Evolutionary conservation across 2,888 invertebrate genomes (phyloP).

Genomic region (Amiota minor): DNA sequence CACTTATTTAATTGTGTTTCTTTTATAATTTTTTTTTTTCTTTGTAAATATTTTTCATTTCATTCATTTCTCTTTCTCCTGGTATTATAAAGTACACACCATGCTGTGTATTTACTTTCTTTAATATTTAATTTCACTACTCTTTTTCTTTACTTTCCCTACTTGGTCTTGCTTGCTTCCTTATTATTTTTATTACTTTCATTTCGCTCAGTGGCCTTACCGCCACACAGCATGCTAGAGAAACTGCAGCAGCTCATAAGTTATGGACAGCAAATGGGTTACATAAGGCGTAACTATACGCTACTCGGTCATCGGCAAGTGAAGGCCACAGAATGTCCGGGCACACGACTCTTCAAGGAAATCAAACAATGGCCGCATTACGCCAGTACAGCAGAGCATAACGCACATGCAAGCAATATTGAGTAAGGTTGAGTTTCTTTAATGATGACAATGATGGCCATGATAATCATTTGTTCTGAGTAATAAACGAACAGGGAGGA

Average conservation of each 20-base stretch:
- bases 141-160: conserved; percentile 8
- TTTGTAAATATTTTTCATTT: too few relatives aligned
- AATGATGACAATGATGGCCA: conserved; percentile 9
- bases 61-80: too few relatives aligned
- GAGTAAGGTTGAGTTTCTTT: background rate
- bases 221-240: conserved; percentile 74
- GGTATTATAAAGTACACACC: too few relatives aligned
- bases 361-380: conserved; percentile 79
- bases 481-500: too few relatives aligned
- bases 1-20: too few relatives aligned
- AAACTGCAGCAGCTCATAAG: conserved; percentile 76
- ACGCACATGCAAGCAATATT: conserved; percentile 21
- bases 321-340: conserved; percentile 81
- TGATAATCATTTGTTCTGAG: background rate
- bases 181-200: conserved; percentile 57
- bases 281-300: conserved; percentile 76
- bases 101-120: conserved; percentile 28
- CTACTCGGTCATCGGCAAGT: conserved; percentile 80
- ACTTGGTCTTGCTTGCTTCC: background rate
- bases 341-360: conserved; percentile 76
- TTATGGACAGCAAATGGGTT: conserved; percentile 76
- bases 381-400: conserved; percentile 41
- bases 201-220: conserved; percentile 74
- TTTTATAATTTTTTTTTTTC: too few relatives aligned
- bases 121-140: conserved; percentile 37